These are phyloP conservation scores for Lasioglossum lativentre DNA, from an alignment of 2,888 invertebrate genomes.

Conservation along the genomic window DNA sequence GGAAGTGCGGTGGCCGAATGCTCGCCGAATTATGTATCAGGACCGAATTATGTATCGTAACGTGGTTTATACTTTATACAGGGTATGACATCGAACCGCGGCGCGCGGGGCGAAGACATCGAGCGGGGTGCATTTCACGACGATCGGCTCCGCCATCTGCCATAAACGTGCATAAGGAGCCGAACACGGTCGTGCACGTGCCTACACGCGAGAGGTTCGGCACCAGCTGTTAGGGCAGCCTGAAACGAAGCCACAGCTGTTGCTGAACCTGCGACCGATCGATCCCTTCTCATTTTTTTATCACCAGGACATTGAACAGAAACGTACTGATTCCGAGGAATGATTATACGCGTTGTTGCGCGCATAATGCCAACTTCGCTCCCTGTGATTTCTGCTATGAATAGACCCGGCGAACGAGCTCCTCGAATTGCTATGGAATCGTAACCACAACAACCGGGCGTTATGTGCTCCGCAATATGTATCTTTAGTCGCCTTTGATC, in stretches of 20 bases:
- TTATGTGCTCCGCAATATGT: background rate
- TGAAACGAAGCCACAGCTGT: slow-evolving; percentile 60
- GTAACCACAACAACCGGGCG: slow-evolving; percentile 3
- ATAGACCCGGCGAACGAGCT: slow-evolving; percentile 5
- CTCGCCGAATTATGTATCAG: slow-evolving; percentile 46
- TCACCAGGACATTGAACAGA: slow-evolving; percentile 23
- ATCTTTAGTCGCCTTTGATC: background rate
- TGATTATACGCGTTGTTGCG: slow-evolving; percentile 51
- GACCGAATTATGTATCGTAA: slow-evolving; percentile 50
- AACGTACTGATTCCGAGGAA: slow-evolving; percentile 11
- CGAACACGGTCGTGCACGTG: slow-evolving; percentile 61
- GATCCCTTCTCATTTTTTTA: slow-evolving; percentile 52
- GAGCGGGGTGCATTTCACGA: slow-evolving; percentile 28
- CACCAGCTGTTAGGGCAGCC: slow-evolving; percentile 60
- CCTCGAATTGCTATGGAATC: background rate
- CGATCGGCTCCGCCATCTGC: slow-evolving; percentile 65
- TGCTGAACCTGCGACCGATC: slow-evolving; percentile 54
- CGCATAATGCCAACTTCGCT: slow-evolving; percentile 30
- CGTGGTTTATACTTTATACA: slow-evolving; percentile 39
- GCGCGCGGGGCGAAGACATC: slow-evolving; percentile 24
- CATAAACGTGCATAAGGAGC: slow-evolving; percentile 59
- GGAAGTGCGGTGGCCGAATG: slow-evolving; percentile 23
- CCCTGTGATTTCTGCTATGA: slow-evolving; percentile 32
- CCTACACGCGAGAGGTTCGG: slow-evolving; percentile 68
- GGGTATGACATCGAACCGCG: background rate